Conservation (phyloP, 2,113 vertebrate species). For the Mustelus asterias region DNA sequence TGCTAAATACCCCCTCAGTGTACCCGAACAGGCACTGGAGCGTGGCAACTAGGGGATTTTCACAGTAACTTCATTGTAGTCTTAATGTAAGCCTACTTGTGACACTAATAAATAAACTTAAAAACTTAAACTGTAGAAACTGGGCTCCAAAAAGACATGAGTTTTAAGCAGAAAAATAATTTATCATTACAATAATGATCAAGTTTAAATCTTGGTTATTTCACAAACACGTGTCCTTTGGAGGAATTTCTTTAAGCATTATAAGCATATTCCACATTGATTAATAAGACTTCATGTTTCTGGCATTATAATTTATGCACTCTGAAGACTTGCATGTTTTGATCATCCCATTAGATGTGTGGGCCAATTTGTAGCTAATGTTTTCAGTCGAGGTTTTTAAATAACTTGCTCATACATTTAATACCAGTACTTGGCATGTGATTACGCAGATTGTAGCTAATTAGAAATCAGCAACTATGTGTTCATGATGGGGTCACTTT, state of each 20-base stretch:
- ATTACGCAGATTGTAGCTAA: slow-evolving; percentile 5
- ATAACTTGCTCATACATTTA: not conserved
- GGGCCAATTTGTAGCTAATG: slow-evolving; percentile 26
- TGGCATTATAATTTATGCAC: not conserved
- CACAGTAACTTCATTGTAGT: no score
- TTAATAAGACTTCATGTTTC: not conserved
- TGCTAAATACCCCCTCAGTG: no score
- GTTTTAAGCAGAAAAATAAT: slow-evolving; percentile 1
- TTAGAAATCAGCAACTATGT: not conserved
- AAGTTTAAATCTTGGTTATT: not conserved
- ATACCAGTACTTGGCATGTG: not conserved
- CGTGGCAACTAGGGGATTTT: no score
- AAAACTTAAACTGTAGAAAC: not conserved
- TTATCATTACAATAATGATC: not conserved
- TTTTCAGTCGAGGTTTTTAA: slow-evolving; percentile 12
- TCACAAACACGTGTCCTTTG: no score
- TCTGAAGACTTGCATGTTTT: slow-evolving; percentile 9
- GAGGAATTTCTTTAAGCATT: not conserved
- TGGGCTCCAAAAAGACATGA: not conserved
- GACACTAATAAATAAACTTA: no score
- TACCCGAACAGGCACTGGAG: no score
- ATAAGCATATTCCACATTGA: not conserved
- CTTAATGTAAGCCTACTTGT: no score
- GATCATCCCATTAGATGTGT: slow-evolving; percentile 11
- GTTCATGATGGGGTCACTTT: slow-evolving; percentile 19